Base-by-base conservation (phyloP, 2,113 vertebrate species). In the Sander vitreus region DNA sequence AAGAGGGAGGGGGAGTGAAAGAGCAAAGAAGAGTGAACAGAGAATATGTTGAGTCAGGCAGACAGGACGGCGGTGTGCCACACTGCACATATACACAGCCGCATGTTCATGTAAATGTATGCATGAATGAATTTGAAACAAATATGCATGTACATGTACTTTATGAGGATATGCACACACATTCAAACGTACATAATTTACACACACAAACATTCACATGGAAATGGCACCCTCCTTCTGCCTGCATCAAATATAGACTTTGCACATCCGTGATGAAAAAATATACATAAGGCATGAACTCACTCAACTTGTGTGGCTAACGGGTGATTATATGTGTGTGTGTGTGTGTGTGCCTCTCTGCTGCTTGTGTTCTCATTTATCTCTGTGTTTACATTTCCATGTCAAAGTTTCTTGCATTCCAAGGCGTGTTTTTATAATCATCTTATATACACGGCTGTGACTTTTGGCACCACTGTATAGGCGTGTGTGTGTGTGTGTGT, bases 31-130 rank as follows among this genome's bases (percentile, higher is more conserved):
- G 87, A 93, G 91, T 64, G 88, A 90, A 80, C 63, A 14, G 72
- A 86, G 89, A 93, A 92, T 94, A 91, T 94, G 94, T 94, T 78
- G 93, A 95, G 93, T 93, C 93, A 94, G 93, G 91, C 86, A 89
- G 88, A 92, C 87, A 82, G 92, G 78, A 87, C 63, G 77, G 84
- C 59, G 21, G 77, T 71, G 70, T 74, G 88, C 83, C 86, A 83
- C 78, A 85, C 76, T 81, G 76, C 83, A 87, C 84, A 90, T 64
- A 87, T 30, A 76, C 74, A 64, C 36, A 70, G 82, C 83, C 57
- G 54, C 81, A 81, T 70, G 76, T 62, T 80, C 62, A 78, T 78
- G 70, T 59, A 83, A 80, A 86, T 75, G 79, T 74, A 85, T 86
- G 90, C 85, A 39, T n/a, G 30, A 57, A 54, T 71, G 74, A 68